A percentile compares a stretch with the other conserved stretches of the same genome.
These are phyloP conservation scores for Otus sunia DNA, from an alignment of 2,113 vertebrate species.

Conservation along the genomic window DNA sequence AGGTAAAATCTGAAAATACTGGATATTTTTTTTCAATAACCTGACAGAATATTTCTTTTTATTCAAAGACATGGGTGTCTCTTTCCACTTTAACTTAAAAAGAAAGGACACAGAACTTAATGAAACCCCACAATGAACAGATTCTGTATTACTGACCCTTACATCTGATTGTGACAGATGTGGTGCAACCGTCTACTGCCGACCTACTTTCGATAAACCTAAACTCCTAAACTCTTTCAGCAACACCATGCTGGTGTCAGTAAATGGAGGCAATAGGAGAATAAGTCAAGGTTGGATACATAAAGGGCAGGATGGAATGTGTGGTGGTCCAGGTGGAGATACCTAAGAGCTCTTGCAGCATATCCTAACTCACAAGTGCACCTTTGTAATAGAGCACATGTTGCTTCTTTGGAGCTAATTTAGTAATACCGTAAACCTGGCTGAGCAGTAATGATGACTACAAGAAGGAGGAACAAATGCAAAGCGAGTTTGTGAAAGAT, in stretches of 20 bases:
- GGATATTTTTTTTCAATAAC: neutral
- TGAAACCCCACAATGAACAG: neutral
- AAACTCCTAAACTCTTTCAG: neutral
- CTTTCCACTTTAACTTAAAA: neutral
- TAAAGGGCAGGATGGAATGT: neutral
- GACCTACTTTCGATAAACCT: neutral
- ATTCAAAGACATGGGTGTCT: neutral
- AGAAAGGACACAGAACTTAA: neutral
- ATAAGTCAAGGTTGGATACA: neutral
- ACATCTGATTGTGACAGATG: neutral
- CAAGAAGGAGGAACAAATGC: neutral
- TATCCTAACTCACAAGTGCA: neutral
- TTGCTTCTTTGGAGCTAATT: neutral
- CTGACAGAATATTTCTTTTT: neutral
- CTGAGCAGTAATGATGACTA: neutral
- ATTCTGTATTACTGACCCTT: neutral
- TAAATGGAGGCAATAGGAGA: neutral
- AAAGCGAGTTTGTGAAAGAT: neutral
- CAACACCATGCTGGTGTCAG: neutral
- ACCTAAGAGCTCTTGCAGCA: neutral
- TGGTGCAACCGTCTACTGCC: neutral
- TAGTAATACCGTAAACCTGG: neutral
- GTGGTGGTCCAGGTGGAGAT: fast-evolving
- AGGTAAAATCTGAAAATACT: neutral
- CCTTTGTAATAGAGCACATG: neutral